A percentile compares a stretch with the other conserved stretches of the same genome.
phyloP scores from a whole-genome alignment of 2,888 invertebrate species.

The Syrista parreyssii region DNA sequence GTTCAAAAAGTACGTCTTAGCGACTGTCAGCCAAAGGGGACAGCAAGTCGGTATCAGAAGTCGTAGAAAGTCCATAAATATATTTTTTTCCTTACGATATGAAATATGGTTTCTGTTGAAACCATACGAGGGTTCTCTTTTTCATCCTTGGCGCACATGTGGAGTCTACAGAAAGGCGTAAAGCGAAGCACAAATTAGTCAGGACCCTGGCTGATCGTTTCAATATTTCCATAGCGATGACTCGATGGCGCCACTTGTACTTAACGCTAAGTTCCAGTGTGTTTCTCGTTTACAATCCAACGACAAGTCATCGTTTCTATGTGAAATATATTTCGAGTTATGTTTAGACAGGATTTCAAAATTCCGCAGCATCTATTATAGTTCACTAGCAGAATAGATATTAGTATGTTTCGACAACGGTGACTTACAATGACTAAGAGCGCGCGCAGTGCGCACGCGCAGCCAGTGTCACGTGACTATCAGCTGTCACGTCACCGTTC shows the following conservation, averaged over 20 bases:
- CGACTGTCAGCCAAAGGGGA: not conserved
- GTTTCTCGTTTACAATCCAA: not conserved
- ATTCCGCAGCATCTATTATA: not conserved
- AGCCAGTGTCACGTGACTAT: not conserved
- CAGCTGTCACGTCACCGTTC: not conserved
- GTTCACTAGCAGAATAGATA: not conserved
- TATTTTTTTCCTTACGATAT: slow-evolving; percentile 10
- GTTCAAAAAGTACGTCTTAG: not conserved
- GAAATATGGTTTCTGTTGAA: slow-evolving; percentile 16
- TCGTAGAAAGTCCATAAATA: slow-evolving; percentile 7
- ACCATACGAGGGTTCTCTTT: slow-evolving; percentile 11
- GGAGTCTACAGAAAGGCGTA: not conserved
- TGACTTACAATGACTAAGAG: not conserved
- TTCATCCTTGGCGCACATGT: slow-evolving; percentile 8
- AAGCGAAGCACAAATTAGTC: slow-evolving; percentile 2
- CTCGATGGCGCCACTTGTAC: not conserved
- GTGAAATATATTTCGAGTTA: not conserved
- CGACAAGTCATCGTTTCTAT: not conserved
- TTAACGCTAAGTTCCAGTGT: not conserved
- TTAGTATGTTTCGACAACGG: not conserved
- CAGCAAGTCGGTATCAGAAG: not conserved
- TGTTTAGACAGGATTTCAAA: not conserved
- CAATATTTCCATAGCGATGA: not conserved
- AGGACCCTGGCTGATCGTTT: not conserved
- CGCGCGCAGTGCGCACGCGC: not conserved